These are phyloP conservation scores for Allygus modestus DNA, from an alignment of 2,888 invertebrate species.

Conservation along the genomic window DNA sequence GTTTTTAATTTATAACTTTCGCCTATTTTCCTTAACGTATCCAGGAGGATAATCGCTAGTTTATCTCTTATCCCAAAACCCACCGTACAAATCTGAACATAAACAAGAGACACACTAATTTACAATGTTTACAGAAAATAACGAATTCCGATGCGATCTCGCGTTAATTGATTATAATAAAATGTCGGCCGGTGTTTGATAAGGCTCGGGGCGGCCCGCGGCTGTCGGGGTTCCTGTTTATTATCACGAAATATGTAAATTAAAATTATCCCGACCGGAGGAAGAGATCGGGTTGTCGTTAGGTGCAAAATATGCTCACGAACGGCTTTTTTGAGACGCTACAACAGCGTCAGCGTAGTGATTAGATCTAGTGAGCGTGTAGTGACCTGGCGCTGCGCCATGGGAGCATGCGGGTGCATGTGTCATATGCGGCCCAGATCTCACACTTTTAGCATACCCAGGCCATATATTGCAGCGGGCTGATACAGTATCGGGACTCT, in stretches of 20 bases:
- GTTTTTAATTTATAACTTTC: no score
- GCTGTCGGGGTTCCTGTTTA: conserved; percentile 20
- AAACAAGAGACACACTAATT: background rate
- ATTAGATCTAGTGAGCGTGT: conserved; percentile 1
- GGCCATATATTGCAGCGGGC: conserved; percentile 29
- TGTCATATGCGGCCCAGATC: conserved; percentile 48
- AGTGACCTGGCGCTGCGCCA: conserved; percentile 26
- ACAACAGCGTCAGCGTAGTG: background rate
- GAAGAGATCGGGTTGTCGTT: conserved; percentile 7
- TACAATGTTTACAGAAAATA: conserved; percentile 33
- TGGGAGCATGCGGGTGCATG: conserved; percentile 35
- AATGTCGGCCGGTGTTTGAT: conserved; percentile 13
- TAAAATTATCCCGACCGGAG: conserved; percentile 10
- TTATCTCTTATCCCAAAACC: no score
- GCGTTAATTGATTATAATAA: conserved; percentile 26
- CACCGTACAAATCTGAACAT: background rate
- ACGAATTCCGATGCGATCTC: conserved; percentile 24
- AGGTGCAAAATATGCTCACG: conserved; percentile 31
- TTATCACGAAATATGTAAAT: conserved; percentile 45
- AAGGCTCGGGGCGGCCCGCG: conserved; percentile 4
- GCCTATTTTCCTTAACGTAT: no score
- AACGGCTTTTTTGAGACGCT: background rate
- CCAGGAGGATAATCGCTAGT: no score
- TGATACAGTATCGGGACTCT: conserved; percentile 10
- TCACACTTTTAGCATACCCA: conserved; percentile 18